phyloP scores from a whole-genome alignment of 1,140 invertebrate species.

The Holcopasites calliopsidis region DNA sequence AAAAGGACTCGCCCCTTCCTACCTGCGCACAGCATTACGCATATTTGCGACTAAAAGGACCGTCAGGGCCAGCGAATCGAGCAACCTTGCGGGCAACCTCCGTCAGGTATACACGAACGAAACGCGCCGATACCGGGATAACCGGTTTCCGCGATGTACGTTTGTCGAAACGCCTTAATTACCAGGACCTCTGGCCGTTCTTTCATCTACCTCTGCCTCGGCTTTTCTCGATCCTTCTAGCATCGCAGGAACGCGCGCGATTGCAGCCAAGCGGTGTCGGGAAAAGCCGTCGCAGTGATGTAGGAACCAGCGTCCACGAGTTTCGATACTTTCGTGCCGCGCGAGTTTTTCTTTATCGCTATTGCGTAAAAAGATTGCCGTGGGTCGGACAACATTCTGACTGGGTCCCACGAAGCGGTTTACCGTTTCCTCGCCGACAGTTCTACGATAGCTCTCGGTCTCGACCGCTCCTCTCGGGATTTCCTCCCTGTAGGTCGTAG shows the following conservation, averaged over 20 bases:
- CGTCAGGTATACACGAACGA: constrained; percentile 49
- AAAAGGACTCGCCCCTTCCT: not conserved
- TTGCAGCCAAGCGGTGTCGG: constrained; percentile 36
- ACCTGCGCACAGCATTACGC: constrained; percentile 47
- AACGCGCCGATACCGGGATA: constrained; percentile 42
- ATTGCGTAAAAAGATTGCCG: not conserved
- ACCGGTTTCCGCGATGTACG: constrained; percentile 64
- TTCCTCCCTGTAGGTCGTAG: constrained; percentile 26
- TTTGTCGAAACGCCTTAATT: constrained; percentile 71
- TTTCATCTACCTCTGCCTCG: constrained; percentile 42
- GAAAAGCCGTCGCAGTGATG: not conserved
- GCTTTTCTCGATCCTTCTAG: constrained; percentile 26
- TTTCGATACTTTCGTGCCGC: not conserved
- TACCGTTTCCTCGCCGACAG: constrained; percentile 57
- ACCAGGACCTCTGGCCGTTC: constrained; percentile 55
- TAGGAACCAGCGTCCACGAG: not conserved
- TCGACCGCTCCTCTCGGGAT: not conserved
- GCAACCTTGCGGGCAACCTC: constrained; percentile 50
- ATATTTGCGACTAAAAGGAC: constrained; percentile 61
- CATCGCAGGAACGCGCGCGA: not conserved
- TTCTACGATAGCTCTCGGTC: not conserved
- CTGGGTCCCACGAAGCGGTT: constrained; percentile 43
- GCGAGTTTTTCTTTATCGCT: not conserved
- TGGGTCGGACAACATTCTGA: constrained; percentile 28
- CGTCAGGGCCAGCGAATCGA: constrained; percentile 48